phyloP scores from a whole-genome alignment of 2,888 invertebrate species.

The Chirona hameri region DNA sequence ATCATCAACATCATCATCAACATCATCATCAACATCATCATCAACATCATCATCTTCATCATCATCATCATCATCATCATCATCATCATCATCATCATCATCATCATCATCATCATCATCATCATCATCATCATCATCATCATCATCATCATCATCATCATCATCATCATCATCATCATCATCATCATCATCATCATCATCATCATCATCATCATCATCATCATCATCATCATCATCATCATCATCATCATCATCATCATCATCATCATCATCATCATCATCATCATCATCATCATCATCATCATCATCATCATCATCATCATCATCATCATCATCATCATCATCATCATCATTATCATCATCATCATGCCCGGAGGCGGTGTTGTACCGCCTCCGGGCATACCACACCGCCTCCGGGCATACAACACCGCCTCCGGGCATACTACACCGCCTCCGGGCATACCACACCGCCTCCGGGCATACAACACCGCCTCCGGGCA shows the following conservation, averaged over 20 bases:
- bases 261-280: neutral
- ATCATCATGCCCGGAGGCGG: neutral
- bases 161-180: neutral
- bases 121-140: conserved; percentile 1
- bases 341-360: no score
- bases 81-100: neutral
- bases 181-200: neutral
- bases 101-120: neutral
- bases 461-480: no score
- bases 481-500: no score
- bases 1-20: conserved; percentile 3
- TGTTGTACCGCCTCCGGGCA: no score
- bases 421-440: no score
- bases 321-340: neutral
- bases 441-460: no score
- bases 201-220: neutral
- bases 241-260: neutral
- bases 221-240: neutral
- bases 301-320: neutral
- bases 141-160: neutral
- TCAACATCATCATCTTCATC: neutral
- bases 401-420: no score
- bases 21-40: neutral
- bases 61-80: neutral
- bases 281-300: neutral